phyloP scores from a whole-genome alignment of 2,888 invertebrate species.

The Lasioglossum villosulum region DNA sequence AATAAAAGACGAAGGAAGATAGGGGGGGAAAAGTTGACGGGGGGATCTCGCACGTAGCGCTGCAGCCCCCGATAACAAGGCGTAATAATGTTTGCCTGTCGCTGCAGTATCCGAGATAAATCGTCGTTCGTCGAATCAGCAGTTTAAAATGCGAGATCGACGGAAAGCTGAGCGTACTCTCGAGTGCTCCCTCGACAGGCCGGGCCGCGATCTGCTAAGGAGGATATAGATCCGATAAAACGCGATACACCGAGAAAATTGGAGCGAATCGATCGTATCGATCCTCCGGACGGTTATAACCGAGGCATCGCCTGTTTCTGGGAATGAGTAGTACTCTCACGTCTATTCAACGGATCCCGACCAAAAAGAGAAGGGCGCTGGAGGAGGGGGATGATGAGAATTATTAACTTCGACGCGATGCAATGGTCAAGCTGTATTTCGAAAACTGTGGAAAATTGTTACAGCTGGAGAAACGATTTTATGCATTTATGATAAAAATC shows the following conservation, averaged over 20 bases:
- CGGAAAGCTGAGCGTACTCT: slow-evolving; percentile 44
- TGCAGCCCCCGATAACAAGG: slow-evolving; percentile 57
- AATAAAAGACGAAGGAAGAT: neutral
- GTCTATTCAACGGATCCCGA: neutral
- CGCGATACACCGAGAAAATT: slow-evolving; percentile 28
- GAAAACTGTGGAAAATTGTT: neutral
- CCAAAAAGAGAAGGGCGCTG: neutral
- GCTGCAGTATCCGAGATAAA: slow-evolving; percentile 72
- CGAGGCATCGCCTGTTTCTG: slow-evolving; percentile 19
- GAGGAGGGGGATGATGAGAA: neutral
- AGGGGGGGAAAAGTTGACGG: slow-evolving; percentile 1
- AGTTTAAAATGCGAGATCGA: slow-evolving; percentile 71
- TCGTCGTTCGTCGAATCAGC: slow-evolving; percentile 73
- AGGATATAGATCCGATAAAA: slow-evolving; percentile 41
- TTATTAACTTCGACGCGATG: neutral
- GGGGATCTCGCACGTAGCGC: slow-evolving; percentile 34
- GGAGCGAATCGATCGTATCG: slow-evolving; percentile 39
- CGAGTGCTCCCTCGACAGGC: slow-evolving; percentile 12
- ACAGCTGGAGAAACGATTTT: neutral
- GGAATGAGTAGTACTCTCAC: slow-evolving; percentile 18
- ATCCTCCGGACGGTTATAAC: slow-evolving; percentile 15
- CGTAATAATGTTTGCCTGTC: slow-evolving; percentile 68
- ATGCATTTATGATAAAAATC: too few relatives aligned
- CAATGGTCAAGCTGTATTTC: neutral
- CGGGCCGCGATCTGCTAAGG: slow-evolving; percentile 47